Base-by-base conservation (phyloP, 2,113 vertebrate species). In the Lethenteron camtschaticum region DNA sequence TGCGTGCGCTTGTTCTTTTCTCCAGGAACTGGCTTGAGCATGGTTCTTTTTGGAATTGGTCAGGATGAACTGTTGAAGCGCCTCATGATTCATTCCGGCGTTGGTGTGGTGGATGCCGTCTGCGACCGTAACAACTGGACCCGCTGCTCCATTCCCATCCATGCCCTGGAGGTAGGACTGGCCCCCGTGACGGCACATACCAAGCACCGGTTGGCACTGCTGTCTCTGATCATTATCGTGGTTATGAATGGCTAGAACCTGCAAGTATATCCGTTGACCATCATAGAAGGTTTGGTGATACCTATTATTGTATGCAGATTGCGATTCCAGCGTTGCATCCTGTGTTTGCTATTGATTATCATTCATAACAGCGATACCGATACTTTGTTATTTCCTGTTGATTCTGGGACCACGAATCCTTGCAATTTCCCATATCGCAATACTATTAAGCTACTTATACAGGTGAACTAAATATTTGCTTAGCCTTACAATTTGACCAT, bases 51-150 rank as follows among this genome's bases (percentile, higher is more conserved):
- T 76, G 83, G 81, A 3, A 75, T 90, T 0, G 82, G 79, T 9
- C 90, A 88, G 75, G 85, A 95, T 72, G 90, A 96, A 55, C 81
- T 99, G 72, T 76, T 99, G 74, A 89, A 76, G 70, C 81, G 85
- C 71, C 68, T 99, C 72, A 92, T 99, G 85, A 80, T 96, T 73
- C 88, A 94, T 0, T 85, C 90, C 76, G 90, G 79, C 0, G 88
- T 90, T 0, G 83, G 84, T 0, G 86, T 80, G 0, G 90, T 94
- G 2, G 90, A 96, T 58, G 80, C 83, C 2, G 79, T 99, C 10
- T 99, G 94, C 69, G 85, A 84, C 73, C 83, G 94, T 71, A 99
- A 96, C 11, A 83, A 76, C 1, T 99, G 94, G 94, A 87, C 84
- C 9, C 83, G 87, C n/a, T 96, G 94, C 70, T 91, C 90, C 4